Percentiles rank a stretch among this genome's conserved stretches.
Conservation (phyloP, 2,113 vertebrate species). For the Brachirus orientalis region DNA sequence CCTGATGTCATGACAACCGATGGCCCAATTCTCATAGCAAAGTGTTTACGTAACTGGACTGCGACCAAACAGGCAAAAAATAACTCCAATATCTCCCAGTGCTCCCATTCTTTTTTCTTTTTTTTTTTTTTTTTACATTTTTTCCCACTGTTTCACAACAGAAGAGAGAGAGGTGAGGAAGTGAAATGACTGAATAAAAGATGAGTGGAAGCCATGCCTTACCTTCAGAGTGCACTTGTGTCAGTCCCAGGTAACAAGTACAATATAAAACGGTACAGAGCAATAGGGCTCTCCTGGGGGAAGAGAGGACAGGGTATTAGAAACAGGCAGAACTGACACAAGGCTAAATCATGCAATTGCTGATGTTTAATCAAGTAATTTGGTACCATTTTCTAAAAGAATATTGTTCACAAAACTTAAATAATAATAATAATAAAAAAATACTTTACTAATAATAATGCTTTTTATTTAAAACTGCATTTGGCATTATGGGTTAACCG, state of each 20-base stretch:
- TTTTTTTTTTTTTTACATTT: neutral
- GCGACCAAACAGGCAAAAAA: slow-evolving; percentile 43
- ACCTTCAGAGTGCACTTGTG: slow-evolving; percentile 95
- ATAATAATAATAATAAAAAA: too few species aligned
- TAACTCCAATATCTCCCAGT: slow-evolving; percentile 25
- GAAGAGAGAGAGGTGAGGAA: slow-evolving; percentile 7
- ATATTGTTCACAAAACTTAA: too few species aligned
- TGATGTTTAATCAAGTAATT: neutral
- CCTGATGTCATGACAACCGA: slow-evolving; percentile 38
- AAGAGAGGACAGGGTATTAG: slow-evolving; percentile 64
- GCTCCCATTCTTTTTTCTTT: slow-evolving; percentile 16
- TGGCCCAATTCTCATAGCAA: slow-evolving; percentile 41
- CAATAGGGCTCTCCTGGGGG: slow-evolving; percentile 90
- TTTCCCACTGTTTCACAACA: neutral
- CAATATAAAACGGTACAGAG: slow-evolving; percentile 91
- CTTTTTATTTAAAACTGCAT: too few species aligned
- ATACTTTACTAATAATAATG: too few species aligned
- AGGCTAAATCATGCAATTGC: neutral
- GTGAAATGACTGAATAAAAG: neutral
- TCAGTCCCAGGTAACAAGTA: slow-evolving; percentile 92
- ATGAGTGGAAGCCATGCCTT: slow-evolving; percentile 64
- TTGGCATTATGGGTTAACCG: too few species aligned
- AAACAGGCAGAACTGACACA: slow-evolving; percentile 11
- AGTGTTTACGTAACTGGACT: slow-evolving; percentile 50
- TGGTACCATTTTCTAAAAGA: neutral